phyloP scores from a whole-genome alignment of 2,797 vertebrate species.

The Coreius guichenoti region DNA sequence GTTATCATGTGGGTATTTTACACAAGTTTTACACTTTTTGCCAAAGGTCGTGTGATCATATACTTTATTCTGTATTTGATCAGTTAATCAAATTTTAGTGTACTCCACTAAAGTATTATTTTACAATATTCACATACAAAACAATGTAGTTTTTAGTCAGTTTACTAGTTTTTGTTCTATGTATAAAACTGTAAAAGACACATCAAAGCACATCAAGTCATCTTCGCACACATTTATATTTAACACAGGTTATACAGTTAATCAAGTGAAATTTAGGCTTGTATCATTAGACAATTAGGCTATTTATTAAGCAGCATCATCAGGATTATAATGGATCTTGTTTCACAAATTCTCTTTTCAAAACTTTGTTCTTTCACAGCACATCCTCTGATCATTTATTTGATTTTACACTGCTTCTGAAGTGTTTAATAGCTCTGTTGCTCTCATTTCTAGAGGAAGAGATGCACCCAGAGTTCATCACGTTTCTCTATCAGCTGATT shows the following conservation, averaged over 20 bases:
- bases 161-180: not conserved
- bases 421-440: conserved; percentile 54
- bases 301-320: not conserved
- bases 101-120: not conserved
- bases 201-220: not conserved
- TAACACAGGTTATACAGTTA: not conserved
- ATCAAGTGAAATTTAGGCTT: not conserved
- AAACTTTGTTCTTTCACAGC: not conserved
- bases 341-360: not conserved
- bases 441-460: conserved; percentile 70
- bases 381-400: not conserved
- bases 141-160: not conserved
- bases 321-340: not conserved
- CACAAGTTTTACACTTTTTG: not conserved
- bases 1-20: not conserved
- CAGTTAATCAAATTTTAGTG: not conserved
- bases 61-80: not conserved
- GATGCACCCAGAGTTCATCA: conserved; percentile 88
- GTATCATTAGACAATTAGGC: not conserved
- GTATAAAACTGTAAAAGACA: not conserved
- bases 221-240: not conserved
- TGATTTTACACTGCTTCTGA: not conserved
- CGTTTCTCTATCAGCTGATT: conserved; percentile 94
- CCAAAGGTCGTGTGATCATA: not conserved
- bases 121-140: not conserved